Evolutionary conservation across 2,888 invertebrate genomes (phyloP).

Genomic region (Pedicia rivosa): DNA sequence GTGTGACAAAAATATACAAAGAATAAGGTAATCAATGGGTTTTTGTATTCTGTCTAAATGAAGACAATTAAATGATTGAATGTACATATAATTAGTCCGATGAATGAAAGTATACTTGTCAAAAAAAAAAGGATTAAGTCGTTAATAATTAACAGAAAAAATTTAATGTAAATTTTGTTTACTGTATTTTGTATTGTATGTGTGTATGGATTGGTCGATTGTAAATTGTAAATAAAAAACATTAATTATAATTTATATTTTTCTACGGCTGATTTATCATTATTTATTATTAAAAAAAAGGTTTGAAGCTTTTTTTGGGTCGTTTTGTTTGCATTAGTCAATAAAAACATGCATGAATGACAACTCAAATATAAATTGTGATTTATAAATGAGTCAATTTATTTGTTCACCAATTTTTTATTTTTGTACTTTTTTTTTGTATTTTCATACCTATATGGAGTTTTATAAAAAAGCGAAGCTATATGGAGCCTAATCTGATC

Average conservation of each 20-base stretch:
- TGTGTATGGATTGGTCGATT: slow-evolving; percentile 1
- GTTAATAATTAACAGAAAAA: no score
- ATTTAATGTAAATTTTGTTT: no score
- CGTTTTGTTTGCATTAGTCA: slow-evolving; percentile 4
- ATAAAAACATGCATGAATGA: slow-evolving; percentile 6
- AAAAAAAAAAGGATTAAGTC: no score
- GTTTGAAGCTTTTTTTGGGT: background rate
- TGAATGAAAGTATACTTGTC: no score
- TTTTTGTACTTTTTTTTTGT: slow-evolving; percentile 3
- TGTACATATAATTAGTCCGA: no score
- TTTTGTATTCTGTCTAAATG: no score
- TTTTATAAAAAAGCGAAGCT: no score
- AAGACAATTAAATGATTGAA: no score
- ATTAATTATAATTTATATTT: slow-evolving; percentile 2
- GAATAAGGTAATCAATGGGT: no score
- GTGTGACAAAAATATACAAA: no score
- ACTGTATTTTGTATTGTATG: no score
- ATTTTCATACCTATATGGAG: background rate
- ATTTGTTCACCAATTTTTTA: background rate
- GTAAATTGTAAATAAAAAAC: background rate
- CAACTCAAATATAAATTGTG: slow-evolving; percentile 6
- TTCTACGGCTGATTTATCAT: slow-evolving; percentile 5
- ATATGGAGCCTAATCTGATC: no score
- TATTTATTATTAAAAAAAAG: slow-evolving; percentile 3
- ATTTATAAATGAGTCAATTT: slow-evolving; percentile 6